phyloP scores from a whole-genome alignment of 2,888 invertebrate genomes.

The Entomobrya proxima region DNA sequence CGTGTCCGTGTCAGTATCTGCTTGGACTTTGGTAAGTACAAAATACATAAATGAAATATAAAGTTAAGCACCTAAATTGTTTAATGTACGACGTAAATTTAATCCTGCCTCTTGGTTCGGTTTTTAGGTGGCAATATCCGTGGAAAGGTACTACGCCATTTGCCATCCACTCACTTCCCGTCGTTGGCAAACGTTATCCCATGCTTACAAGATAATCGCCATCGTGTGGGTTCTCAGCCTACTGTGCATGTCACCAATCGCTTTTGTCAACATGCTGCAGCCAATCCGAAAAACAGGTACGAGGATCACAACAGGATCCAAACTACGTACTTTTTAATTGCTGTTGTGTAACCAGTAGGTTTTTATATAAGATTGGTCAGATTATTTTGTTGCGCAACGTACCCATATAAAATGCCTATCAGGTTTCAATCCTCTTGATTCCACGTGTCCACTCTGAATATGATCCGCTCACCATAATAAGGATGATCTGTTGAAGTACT shows the following conservation, averaged over 20 bases:
- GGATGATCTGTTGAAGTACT: too few relatives aligned
- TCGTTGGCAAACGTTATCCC: slow-evolving; percentile 86
- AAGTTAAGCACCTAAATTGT: too few relatives aligned
- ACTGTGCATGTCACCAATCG: slow-evolving; percentile 83
- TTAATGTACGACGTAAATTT: background rate
- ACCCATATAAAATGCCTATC: too few relatives aligned
- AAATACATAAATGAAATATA: background rate
- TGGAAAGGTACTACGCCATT: slow-evolving; percentile 87
- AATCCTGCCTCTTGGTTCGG: background rate
- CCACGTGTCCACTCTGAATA: too few relatives aligned
- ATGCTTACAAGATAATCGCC: slow-evolving; percentile 85
- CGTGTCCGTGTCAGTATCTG: slow-evolving; percentile 85
- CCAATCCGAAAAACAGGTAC: slow-evolving; percentile 78
- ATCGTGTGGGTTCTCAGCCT: slow-evolving; percentile 83
- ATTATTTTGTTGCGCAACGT: too few relatives aligned
- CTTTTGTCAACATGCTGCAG: slow-evolving; percentile 81
- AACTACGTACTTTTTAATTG: background rate
- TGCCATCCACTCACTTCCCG: slow-evolving; percentile 86
- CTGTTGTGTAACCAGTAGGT: too few relatives aligned
- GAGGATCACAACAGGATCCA: background rate
- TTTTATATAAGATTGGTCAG: too few relatives aligned
- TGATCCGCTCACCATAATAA: too few relatives aligned
- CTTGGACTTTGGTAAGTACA: slow-evolving; percentile 84
- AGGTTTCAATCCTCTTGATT: too few relatives aligned
- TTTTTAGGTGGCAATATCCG: slow-evolving; percentile 81